Evolutionary conservation across 2,797 vertebrate species (phyloP).

Genomic region (Paguma larvata): DNA sequence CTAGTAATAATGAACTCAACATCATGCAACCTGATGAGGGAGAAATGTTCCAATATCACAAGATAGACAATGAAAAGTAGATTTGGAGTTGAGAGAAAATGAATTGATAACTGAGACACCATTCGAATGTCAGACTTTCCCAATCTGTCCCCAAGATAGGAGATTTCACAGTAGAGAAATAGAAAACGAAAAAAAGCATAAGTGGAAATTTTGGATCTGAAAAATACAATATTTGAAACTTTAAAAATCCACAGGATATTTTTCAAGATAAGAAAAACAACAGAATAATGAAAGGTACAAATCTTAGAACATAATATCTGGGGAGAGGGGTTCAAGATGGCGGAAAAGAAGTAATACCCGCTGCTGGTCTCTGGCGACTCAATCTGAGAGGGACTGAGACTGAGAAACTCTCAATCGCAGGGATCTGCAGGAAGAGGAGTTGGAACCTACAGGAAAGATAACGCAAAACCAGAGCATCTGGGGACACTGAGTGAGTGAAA

Average conservation of each 20-base stretch:
- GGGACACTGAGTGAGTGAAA: too few species aligned
- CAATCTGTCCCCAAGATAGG: not conserved
- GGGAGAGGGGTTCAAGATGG: too few species aligned
- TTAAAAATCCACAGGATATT: not conserved
- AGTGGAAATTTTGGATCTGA: not conserved
- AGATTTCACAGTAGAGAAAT: not conserved
- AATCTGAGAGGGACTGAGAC: too few species aligned
- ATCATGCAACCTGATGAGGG: not conserved
- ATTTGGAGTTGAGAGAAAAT: not conserved
- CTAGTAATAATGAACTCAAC: not conserved
- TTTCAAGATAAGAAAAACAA: slow-evolving; percentile 7
- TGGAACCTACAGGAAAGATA: too few species aligned
- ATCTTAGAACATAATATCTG: not conserved
- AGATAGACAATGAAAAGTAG: not conserved
- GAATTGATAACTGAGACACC: not conserved
- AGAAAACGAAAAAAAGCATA: not conserved
- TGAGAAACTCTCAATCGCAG: too few species aligned
- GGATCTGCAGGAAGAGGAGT: too few species aligned
- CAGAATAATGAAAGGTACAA: not conserved
- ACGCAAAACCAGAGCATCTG: too few species aligned
- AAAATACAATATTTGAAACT: not conserved
- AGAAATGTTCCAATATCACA: not conserved
- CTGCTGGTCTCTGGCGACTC: too few species aligned
- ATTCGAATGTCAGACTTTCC: not conserved
- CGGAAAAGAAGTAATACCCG: too few species aligned